Conservation (phyloP, 2,888 invertebrate species). For the Polyploca ridens region DNA sequence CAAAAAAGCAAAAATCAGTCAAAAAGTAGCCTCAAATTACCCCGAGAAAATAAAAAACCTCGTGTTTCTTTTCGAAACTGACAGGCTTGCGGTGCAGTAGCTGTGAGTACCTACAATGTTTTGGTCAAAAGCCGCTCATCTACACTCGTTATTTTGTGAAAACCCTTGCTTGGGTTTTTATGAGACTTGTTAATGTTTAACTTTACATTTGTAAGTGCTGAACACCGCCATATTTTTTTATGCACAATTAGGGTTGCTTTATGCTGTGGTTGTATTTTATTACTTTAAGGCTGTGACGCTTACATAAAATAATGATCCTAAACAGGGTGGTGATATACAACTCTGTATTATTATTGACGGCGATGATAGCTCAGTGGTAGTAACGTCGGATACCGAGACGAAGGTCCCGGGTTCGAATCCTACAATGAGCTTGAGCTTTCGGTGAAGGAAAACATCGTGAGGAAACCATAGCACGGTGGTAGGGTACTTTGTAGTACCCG, state of each 20-base stretch:
- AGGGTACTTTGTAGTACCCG: no score
- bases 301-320: no score
- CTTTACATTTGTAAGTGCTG: constrained; percentile 25
- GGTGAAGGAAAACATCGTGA: no score
- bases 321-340: no score
- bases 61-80: constrained; percentile 55
- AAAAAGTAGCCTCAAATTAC: constrained; percentile 68
- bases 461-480: no score
- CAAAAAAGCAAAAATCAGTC: constrained; percentile 42
- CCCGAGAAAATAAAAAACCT: constrained; percentile 59
- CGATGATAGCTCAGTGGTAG: no score
- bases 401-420: no score
- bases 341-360: no score
- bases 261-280: constrained; percentile 3
- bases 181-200: constrained; percentile 29
- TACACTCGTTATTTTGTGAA: constrained; percentile 57
- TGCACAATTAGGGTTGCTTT: neutral
- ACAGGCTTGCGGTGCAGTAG: constrained; percentile 56
- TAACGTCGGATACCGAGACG: no score
- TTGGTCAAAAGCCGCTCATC: constrained; percentile 57
- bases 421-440: no score
- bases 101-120: constrained; percentile 52
- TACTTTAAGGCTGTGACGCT: no score
- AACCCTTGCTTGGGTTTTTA: constrained; percentile 55
- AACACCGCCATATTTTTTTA: constrained; percentile 8